phyloP scores from a whole-genome alignment of 1,140 invertebrate species.

The Heliconius himera region DNA sequence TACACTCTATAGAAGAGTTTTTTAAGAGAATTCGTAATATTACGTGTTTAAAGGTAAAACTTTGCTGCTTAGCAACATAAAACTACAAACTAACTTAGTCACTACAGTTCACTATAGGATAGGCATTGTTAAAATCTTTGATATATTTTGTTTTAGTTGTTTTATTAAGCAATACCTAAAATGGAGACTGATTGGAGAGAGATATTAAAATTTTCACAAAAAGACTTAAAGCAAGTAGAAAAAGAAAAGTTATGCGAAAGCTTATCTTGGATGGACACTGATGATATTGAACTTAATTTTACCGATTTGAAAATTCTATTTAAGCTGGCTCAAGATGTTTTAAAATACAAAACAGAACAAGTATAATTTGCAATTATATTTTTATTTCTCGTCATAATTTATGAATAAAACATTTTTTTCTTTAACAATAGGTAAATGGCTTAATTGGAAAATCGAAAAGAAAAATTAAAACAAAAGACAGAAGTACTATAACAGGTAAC shows the following conservation, averaged over 20 bases:
- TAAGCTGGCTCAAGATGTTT: constrained; percentile 83
- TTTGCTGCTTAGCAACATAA: constrained; percentile 51
- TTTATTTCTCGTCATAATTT: background rate
- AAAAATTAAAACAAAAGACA: constrained; percentile 55
- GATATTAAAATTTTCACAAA: constrained; percentile 81
- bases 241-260: constrained; percentile 84
- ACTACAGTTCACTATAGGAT: background rate
- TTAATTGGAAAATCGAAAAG: constrained; percentile 53
- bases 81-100: constrained; percentile 27
- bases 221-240: constrained; percentile 81
- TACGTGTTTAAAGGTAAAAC: background rate
- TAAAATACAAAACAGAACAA: constrained; percentile 86
- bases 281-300: constrained; percentile 82
- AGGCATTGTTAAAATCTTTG: background rate
- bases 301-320: constrained; percentile 82
- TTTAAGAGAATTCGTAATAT: background rate
- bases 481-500: constrained; percentile 35
- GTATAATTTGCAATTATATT: constrained; percentile 58
- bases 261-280: constrained; percentile 83
- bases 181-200: constrained; percentile 83
- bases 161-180: constrained; percentile 41
- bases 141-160: background rate
- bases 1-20: background rate
- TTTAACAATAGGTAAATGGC: constrained; percentile 55
- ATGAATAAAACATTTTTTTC: background rate